Base-by-base conservation (phyloP, 2,113 vertebrate species). In the Aspidoscelis tigris region DNA sequence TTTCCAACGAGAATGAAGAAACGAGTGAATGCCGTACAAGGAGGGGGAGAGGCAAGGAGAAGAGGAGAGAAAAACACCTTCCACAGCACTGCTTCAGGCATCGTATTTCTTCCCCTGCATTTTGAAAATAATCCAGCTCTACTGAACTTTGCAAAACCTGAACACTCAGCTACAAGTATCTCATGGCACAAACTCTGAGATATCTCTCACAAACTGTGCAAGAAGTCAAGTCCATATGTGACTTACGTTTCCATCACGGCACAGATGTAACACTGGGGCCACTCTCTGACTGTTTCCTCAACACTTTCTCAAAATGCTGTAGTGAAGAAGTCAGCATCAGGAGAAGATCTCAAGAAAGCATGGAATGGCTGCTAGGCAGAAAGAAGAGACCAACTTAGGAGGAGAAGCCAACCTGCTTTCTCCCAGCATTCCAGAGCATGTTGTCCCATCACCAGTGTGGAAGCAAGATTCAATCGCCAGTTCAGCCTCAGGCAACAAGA, bases 1-100 rank as follows among this genome's bases (percentile, higher is more conserved):
- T 76, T 76, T 76, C 33, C 82, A 83, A 16, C 33, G 53, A 72
- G 26, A 64, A 76, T 58, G n/a, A 69, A 55, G n/a, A 44, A 47
- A 64, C 33, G 53, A n/a, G 41, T 6, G 65, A 10, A 18, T 47
- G 76, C 12, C 2, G 7, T 70, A 41, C 3, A 12, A 12, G 44
- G 43, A 39, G 33, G 14, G 55, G 5, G 76, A 21, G 18, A 8
- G 18, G 14, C 5, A 1, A 5, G 21, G 53, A 50, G 7, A 24
- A 8, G 4, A 21, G 22, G 9, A 12, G 18, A 82, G 70, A 61
- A 82, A 18, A 47, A 81, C 70, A 1, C 9, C 53, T 47, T 78
- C 64, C 53, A 47, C 58, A 26, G 12, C 2, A n/a, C 22, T 20
- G 33, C 7, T 70, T 55, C 68, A 33, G 41, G 8, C 55, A 72